Evolutionary conservation across 92 coral and sea anemone genomes (phyloP), one percentile per base, ranked within the genome.

Genomic region (Siderastrea siderea): DNA sequence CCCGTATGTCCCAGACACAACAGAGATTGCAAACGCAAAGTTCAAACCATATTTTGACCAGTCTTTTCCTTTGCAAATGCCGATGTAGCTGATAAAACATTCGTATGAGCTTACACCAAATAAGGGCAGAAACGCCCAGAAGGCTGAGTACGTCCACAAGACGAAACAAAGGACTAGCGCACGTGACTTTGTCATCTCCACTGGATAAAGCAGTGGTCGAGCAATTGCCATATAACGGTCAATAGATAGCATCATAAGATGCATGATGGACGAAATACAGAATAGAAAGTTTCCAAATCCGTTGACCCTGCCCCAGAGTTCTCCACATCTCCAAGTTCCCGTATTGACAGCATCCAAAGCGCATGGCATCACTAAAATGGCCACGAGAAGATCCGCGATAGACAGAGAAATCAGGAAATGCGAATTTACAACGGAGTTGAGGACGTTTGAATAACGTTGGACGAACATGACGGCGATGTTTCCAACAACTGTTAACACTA

Each of bases 191-290:
- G 94, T 95, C 89, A 95, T 81, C 47, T 87, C 68, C 60, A 46
- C 43, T 4, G 93, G 95, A 74, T 95, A 93, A 47, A 46, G 52
- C 10, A 95, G 71, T 43, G 98, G 95, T 50, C 90, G 79, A 47
- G 79, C 80, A 15, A 93, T 85, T 0, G 95, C 90, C 43, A 95
- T 80, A 38, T 93, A 95, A 5, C 93, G 94, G 67, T 95, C 98
- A 10, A 95, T 77, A 17, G 98, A 95, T 38, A 95, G 68, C 74
- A 90, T 79, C 98, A 95, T 95, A 13, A 95, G 85, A 44, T 95
- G 98, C 98, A 95, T 95, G 15, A 95, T 95, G 12, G 98, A 95
- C 4, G 98, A 95, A 68, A 95, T 95, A 19, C 98, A 95, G 62
- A 93, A 95, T 46, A 91, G 88, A 77, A 95, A 95, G 85, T 93